Evolutionary conservation across 2,797 vertebrate genomes (phyloP).

Genomic region (Chelon auratus): DNA sequence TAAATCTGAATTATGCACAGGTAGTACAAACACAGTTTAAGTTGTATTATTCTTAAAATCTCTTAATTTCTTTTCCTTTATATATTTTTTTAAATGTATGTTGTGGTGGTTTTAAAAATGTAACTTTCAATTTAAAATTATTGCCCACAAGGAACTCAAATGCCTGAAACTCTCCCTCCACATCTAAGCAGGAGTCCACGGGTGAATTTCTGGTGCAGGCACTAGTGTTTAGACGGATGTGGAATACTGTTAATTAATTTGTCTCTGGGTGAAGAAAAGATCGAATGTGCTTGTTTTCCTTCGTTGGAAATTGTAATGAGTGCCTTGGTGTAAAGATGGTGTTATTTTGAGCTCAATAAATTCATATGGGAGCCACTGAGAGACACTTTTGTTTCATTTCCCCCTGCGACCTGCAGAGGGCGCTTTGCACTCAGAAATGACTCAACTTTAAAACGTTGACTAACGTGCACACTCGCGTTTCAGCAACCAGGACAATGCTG

Average conservation of each 20-base stretch:
- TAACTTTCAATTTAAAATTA: slow-evolving; percentile 8
- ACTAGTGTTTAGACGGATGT: slow-evolving; percentile 63
- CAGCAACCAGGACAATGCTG: too few relatives aligned
- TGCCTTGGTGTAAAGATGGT: slow-evolving; percentile 41
- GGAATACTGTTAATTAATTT: slow-evolving; percentile 34
- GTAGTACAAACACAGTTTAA: neutral
- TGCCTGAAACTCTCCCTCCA: slow-evolving; percentile 21
- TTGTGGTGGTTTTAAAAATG: slow-evolving; percentile 30
- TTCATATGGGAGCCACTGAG: slow-evolving; percentile 27
- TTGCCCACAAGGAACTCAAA: slow-evolving; percentile 13
- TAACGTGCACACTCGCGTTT: neutral
- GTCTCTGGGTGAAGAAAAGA: slow-evolving; percentile 16
- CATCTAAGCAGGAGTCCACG: slow-evolving; percentile 29
- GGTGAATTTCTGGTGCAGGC: slow-evolving; percentile 73
- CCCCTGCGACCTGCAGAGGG: slow-evolving; percentile 68
- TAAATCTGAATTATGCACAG: neutral
- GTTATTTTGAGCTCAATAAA: slow-evolving; percentile 69
- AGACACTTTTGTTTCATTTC: slow-evolving; percentile 16
- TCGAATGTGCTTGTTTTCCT: slow-evolving; percentile 20
- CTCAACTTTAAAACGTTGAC: slow-evolving; percentile 2
- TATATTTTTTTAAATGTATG: slow-evolving; percentile 16
- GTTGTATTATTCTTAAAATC: neutral
- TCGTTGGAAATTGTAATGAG: slow-evolving; percentile 10
- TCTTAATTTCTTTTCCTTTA: slow-evolving; percentile 24
- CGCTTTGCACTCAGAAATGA: slow-evolving; percentile 46